Evolutionary conservation across 1,140 invertebrate genomes (phyloP).

Genomic region (Drosophila bipectinata): DNA sequence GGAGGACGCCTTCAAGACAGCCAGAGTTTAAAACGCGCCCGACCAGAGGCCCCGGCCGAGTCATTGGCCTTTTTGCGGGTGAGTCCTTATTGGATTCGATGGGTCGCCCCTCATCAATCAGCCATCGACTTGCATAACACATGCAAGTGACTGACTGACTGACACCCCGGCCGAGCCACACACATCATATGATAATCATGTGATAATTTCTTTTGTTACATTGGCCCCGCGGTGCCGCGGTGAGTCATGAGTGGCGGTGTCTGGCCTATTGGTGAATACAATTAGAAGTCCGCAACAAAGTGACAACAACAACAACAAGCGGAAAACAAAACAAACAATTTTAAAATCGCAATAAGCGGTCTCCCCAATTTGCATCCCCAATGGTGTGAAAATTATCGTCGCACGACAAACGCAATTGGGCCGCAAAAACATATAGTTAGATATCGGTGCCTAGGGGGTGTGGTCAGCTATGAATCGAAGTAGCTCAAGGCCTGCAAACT

Average conservation of each 20-base stretch:
- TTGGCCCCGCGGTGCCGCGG: conserved; percentile 3
- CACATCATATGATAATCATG: conserved; percentile 67
- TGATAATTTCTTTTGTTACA: conserved; percentile 55
- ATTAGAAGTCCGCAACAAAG: conserved; percentile 48
- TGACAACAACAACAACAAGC: conserved; percentile 9
- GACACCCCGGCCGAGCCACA: conserved; percentile 5
- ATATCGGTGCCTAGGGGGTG: conserved; percentile 25
- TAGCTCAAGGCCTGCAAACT: conserved; percentile 18
- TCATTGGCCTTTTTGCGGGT: conserved; percentile 63
- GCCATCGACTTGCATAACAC: conserved; percentile 26
- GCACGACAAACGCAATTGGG: conserved; percentile 62
- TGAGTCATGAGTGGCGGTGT: conserved; percentile 49
- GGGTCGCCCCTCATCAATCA: conserved; percentile 23
- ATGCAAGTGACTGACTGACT: conserved; percentile 9
- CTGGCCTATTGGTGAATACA: conserved; percentile 53
- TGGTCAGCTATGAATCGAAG: conserved; percentile 29
- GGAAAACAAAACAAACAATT: conserved; percentile 30
- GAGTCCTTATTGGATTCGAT: conserved; percentile 17
- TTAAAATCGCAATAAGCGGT: conserved; percentile 65
- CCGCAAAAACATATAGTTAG: conserved; percentile 33
- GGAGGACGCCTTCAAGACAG: conserved; percentile 1
- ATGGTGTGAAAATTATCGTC: conserved; percentile 70
- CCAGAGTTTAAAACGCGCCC: not conserved
- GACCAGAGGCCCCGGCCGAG: conserved; percentile 14
- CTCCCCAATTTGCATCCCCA: conserved; percentile 50